phyloP scores from a whole-genome alignment of 2,797 vertebrate species.

The Psittacula echo region DNA sequence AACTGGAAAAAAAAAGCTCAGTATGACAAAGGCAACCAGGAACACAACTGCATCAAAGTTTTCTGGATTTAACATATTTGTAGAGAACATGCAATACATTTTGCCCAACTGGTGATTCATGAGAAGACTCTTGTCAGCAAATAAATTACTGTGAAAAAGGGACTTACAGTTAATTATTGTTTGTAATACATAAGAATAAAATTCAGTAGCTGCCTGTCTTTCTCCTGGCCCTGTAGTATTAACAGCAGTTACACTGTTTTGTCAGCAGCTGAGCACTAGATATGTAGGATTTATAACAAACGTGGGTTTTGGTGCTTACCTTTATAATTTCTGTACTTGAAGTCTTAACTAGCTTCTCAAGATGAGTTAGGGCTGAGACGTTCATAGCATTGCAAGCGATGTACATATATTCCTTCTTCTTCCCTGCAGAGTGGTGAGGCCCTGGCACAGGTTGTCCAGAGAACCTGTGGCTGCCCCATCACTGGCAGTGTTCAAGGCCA shows the following conservation, averaged over 20 bases:
- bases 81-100: neutral
- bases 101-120: neutral
- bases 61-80: neutral
- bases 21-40: neutral
- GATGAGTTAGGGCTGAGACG: neutral
- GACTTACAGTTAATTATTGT: neutral
- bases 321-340: neutral
- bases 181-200: neutral
- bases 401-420: neutral
- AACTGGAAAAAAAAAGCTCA: neutral
- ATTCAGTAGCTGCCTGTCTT: neutral
- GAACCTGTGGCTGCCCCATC: neutral
- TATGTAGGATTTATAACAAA: neutral
- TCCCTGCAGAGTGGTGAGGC: neutral
- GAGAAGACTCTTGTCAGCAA: neutral
- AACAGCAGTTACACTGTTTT: neutral
- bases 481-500: neutral
- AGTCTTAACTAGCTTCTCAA: neutral
- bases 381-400: neutral
- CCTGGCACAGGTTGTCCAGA: neutral
- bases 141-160: neutral
- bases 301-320: rapidly evolving
- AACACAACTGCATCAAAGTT: neutral
- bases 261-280: neutral
- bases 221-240: neutral